phyloP scores from a whole-genome alignment of 2,797 vertebrate species.

The Morelia viridis region DNA sequence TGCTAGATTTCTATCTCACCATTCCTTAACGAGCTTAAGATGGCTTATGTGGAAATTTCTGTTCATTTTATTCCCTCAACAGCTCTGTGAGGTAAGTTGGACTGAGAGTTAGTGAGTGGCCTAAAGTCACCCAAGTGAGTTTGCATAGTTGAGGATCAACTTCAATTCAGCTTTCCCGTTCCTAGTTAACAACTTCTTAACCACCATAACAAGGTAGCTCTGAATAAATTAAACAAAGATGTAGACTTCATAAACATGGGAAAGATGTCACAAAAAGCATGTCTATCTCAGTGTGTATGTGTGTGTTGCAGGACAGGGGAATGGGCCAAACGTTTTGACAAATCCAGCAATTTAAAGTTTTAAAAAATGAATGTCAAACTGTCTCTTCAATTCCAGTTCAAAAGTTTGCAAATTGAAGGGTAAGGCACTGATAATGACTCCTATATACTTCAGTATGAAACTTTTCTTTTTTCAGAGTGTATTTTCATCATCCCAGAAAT shows the following conservation, averaged over 20 bases:
- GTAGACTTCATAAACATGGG: not conserved
- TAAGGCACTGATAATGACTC: not conserved
- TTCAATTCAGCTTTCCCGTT: not conserved
- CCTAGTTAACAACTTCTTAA: not conserved
- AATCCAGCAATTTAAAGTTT: conserved; percentile 41
- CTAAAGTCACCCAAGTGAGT: not conserved
- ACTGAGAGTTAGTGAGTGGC: not conserved
- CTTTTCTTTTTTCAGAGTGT: not conserved
- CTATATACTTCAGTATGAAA: not conserved
- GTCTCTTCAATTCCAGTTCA: conserved; percentile 39
- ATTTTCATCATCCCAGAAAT: not conserved
- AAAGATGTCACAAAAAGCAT: conserved; percentile 36
- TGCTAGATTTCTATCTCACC: not conserved
- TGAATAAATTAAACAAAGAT: not conserved
- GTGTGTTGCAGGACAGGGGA: not conserved
- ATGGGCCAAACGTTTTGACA: conserved; percentile 38
- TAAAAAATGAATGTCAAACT: conserved; percentile 28
- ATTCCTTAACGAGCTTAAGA: not conserved
- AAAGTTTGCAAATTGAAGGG: conserved; percentile 2
- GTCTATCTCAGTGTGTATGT: not conserved
- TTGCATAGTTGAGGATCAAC: not conserved
- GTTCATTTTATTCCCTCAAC: not conserved
- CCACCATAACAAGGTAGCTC: not conserved
- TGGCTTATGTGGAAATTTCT: not conserved
- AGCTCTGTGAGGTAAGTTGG: not conserved